Base-by-base conservation (phyloP, 2,888 invertebrate species). In the Clostera curtula region DNA sequence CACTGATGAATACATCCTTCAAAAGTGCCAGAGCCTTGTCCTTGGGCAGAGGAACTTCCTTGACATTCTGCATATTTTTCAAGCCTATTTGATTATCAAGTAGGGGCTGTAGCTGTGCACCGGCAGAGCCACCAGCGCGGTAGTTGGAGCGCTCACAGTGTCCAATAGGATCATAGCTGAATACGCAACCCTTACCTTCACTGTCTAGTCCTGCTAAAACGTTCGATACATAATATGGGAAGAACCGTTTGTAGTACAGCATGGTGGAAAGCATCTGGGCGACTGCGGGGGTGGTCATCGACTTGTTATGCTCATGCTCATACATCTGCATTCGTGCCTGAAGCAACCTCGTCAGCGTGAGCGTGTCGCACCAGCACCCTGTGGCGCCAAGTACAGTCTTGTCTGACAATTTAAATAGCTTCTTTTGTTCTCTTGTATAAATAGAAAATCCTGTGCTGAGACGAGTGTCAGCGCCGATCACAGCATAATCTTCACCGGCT, bases 351-450 rank as follows among this genome's bases (percentile, higher is more conserved):
- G 95, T 95, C 24, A 99, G 83, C 1, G 98, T 95, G 9, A 98
- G 82, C 3, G 95, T 94, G 76, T 99, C 99, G 58, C 98, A 97
- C 95, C 98, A 98, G 73, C 98, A 99, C 10, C 98, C 98, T 11
- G 95, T 90, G 29, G 95, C 95, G 1, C 95, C 97, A n/a, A 99
- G 83, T 17, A 98, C 91, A 1, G 97, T 96, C 24, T 87, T 88
- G 1, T 90, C 82, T 0, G 96, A 93, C 47, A 98, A 72, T 41
- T 88, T 84, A 58, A 96, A 96, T 5, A 97, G 79, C 71, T 98
- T 98, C 41, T 93, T 90, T 62, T 95, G 94, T 30, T 95, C 89
- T 18, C 97, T 87, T 0, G 96, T 93, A 56, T 94, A 93, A 57
- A 98, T 97, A 3, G 91, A 90, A 71, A 92, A 97, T 1, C 97